Evolutionary conservation across 1,140 invertebrate genomes (phyloP).

Genomic region (Cecropterus lyciades): DNA sequence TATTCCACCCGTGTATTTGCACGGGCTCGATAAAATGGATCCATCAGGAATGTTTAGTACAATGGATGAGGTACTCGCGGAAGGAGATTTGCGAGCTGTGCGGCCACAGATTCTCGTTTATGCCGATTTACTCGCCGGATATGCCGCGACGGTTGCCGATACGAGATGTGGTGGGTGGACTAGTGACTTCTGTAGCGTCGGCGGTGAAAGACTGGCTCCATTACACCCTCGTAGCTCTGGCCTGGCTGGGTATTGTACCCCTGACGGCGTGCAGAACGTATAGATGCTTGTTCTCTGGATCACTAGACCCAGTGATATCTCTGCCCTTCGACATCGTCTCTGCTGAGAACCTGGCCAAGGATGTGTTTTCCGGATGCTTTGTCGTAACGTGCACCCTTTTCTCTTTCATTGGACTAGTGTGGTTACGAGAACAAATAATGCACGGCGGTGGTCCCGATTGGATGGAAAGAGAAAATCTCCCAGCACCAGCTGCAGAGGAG

Average conservation of each 20-base stretch:
- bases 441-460: conserved; percentile 98
- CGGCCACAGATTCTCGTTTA: conserved; percentile 98
- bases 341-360: conserved; percentile 95
- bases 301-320: conserved; percentile 92
- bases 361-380: conserved; percentile 98
- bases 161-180: conserved; percentile 94
- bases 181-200: conserved; percentile 94
- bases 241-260: conserved; percentile 99
- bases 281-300: conserved; percentile 95
- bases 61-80: conserved; percentile 97
- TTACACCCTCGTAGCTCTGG: conserved; percentile 96
- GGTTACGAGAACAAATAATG: conserved; percentile 98
- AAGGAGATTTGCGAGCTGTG: conserved; percentile 99
- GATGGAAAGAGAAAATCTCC: conserved; percentile 90
- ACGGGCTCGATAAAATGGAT: conserved; percentile 99
- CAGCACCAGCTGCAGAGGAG: conserved; percentile 65
- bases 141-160: conserved; percentile 98
- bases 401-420: conserved; percentile 98
- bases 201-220: conserved; percentile 98
- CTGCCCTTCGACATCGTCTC: conserved; percentile 96
- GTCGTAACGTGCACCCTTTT: conserved; percentile 98
- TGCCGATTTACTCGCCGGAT: conserved; percentile 99
- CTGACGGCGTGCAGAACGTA: conserved; percentile 98
- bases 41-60: conserved; percentile 96
- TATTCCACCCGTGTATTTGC: conserved; percentile 99